Percentiles rank a stretch among this genome's conserved stretches.
These are phyloP conservation scores for Phrynocephalus vlangalii DNA, from an alignment of 2,797 vertebrate species.

Conservation along the genomic window DNA sequence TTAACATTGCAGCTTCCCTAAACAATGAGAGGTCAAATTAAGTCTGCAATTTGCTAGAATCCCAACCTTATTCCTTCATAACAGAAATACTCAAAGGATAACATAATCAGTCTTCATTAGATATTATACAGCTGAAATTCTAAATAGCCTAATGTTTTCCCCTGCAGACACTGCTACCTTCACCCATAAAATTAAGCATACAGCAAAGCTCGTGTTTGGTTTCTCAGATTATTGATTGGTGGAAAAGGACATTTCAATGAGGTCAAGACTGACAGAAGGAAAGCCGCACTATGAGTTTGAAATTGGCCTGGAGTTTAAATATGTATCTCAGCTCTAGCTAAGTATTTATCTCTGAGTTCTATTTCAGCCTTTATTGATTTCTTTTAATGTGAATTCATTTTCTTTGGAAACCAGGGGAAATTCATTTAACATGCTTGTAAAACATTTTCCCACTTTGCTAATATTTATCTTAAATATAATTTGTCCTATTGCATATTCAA, in stretches of 20 bases:
- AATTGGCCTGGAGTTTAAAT: background rate
- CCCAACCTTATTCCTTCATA: background rate
- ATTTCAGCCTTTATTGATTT: background rate
- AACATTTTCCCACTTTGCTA: background rate
- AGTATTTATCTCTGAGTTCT: background rate
- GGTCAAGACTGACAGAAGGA: background rate
- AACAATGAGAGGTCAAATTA: background rate
- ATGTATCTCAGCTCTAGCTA: background rate
- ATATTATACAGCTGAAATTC: background rate
- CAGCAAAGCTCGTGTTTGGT: background rate
- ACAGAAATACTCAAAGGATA: background rate
- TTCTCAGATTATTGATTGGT: background rate
- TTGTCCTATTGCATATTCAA: conserved; percentile 14
- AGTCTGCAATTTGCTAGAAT: accelerated
- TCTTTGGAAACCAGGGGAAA: background rate
- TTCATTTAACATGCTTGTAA: background rate
- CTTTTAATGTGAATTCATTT: background rate
- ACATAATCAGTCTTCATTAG: accelerated
- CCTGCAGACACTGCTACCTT: background rate
- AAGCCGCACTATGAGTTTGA: background rate
- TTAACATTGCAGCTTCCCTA: background rate
- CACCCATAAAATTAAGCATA: background rate
- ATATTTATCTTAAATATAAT: conserved; percentile 13
- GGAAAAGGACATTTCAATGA: background rate
- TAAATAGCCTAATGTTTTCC: background rate